phyloP scores from a whole-genome alignment of 2,797 vertebrate genomes.

The Ceyx erithaca region DNA sequence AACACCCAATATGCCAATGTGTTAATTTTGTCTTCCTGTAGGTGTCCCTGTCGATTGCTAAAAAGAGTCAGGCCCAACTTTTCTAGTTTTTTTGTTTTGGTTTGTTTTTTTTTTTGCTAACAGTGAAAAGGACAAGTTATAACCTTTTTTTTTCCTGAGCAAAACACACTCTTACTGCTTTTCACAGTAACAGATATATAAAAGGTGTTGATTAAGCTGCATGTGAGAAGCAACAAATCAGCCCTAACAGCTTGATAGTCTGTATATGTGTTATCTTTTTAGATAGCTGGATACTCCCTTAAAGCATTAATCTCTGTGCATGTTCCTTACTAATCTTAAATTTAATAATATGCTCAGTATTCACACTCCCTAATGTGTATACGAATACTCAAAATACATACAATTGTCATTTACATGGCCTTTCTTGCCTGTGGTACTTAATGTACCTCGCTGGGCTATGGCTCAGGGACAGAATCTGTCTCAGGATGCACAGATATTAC shows the following conservation, averaged over 20 bases:
- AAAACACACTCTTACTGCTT: neutral
- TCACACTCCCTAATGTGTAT: neutral
- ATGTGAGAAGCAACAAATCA: neutral
- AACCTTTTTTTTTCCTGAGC: neutral
- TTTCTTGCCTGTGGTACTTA: neutral
- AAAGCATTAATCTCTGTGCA: neutral
- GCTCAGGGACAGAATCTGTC: neutral
- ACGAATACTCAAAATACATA: neutral
- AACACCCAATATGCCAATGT: slow-evolving; percentile 72
- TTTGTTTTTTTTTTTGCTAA: neutral
- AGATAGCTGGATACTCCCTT: neutral
- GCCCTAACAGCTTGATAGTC: neutral
- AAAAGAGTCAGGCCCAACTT: neutral
- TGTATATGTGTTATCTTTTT: neutral
- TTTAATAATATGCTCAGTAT: neutral
- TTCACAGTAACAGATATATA: neutral
- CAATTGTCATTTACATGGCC: neutral
- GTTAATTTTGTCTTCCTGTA: slow-evolving; percentile 67
- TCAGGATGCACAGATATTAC: neutral
- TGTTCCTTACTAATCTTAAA: neutral
- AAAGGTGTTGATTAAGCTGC: neutral
- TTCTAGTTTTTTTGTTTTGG: neutral
- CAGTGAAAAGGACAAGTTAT: neutral
- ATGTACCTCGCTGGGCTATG: neutral
- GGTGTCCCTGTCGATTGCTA: slow-evolving; percentile 66